phyloP scores from a whole-genome alignment of 2,888 invertebrate species.

The Frankliniella intonsa region DNA sequence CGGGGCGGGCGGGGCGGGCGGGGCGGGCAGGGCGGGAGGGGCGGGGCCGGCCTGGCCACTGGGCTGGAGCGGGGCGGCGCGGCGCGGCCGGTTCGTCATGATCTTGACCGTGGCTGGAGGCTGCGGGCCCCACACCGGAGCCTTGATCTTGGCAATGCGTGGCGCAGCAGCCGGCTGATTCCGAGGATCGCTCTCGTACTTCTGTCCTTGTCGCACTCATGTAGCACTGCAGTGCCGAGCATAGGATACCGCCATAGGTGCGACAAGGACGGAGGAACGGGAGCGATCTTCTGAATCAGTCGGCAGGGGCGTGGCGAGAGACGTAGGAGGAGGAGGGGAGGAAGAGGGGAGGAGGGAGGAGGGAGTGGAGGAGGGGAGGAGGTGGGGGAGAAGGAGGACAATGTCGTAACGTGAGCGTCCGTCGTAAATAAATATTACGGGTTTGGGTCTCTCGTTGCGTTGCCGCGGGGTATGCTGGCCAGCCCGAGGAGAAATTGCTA shows the following conservation, averaged over 20 bases:
- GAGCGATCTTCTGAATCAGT: no score
- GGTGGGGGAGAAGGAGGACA: neutral
- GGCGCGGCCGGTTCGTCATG: neutral
- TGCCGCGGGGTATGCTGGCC: neutral
- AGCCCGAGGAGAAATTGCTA: neutral
- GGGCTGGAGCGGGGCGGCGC: neutral
- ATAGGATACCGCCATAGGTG: no score
- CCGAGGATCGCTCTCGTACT: no score
- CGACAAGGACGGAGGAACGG: no score
- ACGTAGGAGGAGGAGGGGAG: neutral
- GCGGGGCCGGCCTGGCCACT: neutral
- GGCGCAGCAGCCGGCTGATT: no score
- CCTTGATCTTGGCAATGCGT: slow-evolving; percentile 24
- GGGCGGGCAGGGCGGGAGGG: neutral
- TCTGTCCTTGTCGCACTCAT: no score
- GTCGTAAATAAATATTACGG: slow-evolving; percentile 20
- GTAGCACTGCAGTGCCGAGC: no score
- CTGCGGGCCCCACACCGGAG: neutral
- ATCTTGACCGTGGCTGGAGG: slow-evolving; percentile 7
- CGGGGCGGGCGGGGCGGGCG: neutral
- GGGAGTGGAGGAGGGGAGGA: neutral
- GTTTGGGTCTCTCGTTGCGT: neutral
- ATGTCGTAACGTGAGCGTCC: neutral
- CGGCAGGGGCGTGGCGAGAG: neutral
- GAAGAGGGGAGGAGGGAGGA: neutral